Conservation (phyloP, 2,113 vertebrate genomes). For the Mixornis gularis region DNA sequence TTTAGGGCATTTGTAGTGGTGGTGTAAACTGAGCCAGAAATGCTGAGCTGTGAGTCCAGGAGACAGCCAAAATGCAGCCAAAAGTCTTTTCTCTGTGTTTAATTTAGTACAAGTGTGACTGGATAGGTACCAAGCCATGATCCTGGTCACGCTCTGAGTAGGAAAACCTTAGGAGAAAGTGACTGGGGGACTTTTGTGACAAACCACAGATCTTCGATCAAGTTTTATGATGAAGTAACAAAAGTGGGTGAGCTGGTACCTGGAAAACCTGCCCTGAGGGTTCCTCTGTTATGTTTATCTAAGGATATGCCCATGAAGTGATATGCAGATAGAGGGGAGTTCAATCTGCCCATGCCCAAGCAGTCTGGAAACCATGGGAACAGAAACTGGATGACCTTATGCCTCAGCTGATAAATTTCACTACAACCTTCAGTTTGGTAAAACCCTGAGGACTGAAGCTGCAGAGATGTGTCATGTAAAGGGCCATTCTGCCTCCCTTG, state of each 20-base stretch:
- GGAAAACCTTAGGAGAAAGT: not conserved
- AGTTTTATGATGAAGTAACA: not conserved
- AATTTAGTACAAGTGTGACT: slow-evolving; percentile 32
- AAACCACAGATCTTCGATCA: not conserved
- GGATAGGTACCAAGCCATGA: not conserved
- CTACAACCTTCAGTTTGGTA: not conserved
- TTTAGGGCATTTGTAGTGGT: slow-evolving; percentile 21
- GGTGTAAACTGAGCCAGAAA: slow-evolving; percentile 46
- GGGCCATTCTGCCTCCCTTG: not conserved
- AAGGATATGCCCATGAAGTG: not conserved
- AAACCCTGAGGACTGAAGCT: not conserved
- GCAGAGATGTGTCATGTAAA: not conserved
- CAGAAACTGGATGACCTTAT: not conserved
- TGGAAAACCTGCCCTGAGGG: not conserved
- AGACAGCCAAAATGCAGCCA: slow-evolving; percentile 17
- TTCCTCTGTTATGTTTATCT: not conserved
- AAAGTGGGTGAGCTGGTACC: not conserved
- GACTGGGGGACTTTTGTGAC: not conserved
- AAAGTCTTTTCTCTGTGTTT: slow-evolving; percentile 2
- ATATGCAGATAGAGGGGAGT: not conserved
- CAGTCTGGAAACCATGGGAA: not conserved
- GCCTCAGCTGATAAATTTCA: not conserved
- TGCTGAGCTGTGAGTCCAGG: not conserved
- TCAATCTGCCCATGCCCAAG: not conserved
- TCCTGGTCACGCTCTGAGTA: not conserved